These are phyloP conservation scores for Menidia menidia DNA, from an alignment of 2,797 vertebrate species.

Conservation along the genomic window DNA sequence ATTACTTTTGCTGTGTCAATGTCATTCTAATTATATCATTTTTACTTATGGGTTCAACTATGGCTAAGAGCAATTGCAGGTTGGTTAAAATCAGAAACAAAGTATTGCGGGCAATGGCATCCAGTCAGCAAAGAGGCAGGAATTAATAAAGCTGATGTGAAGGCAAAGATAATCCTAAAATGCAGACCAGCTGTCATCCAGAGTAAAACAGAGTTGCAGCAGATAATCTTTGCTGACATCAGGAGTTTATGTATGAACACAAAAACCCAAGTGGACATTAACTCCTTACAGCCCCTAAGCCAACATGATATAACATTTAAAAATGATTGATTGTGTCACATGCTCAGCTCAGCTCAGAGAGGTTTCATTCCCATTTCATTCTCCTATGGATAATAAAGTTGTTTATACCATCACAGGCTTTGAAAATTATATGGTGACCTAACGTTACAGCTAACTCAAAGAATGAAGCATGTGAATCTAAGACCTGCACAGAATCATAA, in stretches of 20 bases:
- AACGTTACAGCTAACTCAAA: slow-evolving; percentile 16
- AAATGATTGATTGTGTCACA: slow-evolving; percentile 33
- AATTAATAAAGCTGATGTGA: slow-evolving; percentile 36
- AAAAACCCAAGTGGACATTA: slow-evolving; percentile 34
- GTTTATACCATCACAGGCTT: slow-evolving; percentile 6
- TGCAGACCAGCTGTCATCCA: slow-evolving; percentile 33
- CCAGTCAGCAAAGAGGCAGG: slow-evolving; percentile 49
- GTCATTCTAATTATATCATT: no score
- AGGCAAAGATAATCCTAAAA: slow-evolving; percentile 61
- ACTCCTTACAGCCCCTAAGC: slow-evolving; percentile 22
- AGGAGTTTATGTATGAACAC: slow-evolving; percentile 31
- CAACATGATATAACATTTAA: slow-evolving; percentile 23
- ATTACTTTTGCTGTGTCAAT: background rate
- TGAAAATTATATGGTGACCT: background rate
- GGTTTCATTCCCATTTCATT: background rate
- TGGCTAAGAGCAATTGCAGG: slow-evolving; percentile 14
- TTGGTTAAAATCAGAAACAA: slow-evolving; percentile 32
- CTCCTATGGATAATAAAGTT: slow-evolving; percentile 7
- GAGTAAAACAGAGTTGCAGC: slow-evolving; percentile 33
- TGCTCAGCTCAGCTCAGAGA: background rate
- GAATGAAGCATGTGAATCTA: slow-evolving; percentile 19
- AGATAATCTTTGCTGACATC: slow-evolving; percentile 29
- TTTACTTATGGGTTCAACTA: slow-evolving; percentile 11
- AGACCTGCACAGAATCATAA: slow-evolving; percentile 34
- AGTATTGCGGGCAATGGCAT: slow-evolving; percentile 22